These are phyloP conservation scores for Gonocerus acuteangulatus DNA, from an alignment of 2,888 invertebrate species.

Conservation along the genomic window DNA sequence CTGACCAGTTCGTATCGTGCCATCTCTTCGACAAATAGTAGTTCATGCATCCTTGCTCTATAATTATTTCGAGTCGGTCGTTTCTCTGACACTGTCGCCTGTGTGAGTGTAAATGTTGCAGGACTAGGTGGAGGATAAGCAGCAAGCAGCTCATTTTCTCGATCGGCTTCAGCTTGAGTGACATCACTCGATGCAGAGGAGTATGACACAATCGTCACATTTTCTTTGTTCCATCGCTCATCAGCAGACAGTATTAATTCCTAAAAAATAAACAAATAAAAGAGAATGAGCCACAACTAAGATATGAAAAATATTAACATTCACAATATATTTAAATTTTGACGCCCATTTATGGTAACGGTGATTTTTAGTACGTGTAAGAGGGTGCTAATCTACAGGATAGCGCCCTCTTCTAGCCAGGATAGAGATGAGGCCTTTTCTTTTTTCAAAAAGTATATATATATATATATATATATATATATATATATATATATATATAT, in stretches of 20 bases:
- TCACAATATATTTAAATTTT: too few species aligned
- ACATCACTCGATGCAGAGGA: constrained; percentile 50
- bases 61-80: constrained; percentile 61
- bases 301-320: too few species aligned
- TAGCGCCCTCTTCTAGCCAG: too few species aligned
- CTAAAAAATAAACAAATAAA: constrained; percentile 31
- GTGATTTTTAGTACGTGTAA: too few species aligned
- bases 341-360: too few species aligned
- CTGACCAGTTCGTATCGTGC: constrained; percentile 58
- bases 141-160: constrained; percentile 50
- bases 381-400: too few species aligned
- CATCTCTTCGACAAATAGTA: constrained; percentile 69
- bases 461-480: too few species aligned
- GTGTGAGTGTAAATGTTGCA: constrained; percentile 58
- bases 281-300: too few species aligned
- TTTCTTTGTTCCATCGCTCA: constrained; percentile 54
- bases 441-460: too few species aligned
- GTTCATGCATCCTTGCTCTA: constrained; percentile 62
- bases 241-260: constrained; percentile 52
- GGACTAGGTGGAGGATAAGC: constrained; percentile 60
- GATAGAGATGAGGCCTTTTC: too few species aligned
- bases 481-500: too few species aligned
- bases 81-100: constrained; percentile 57
- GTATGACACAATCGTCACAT: constrained; percentile 50
- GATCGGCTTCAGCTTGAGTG: constrained; percentile 47